Base-by-base conservation (phyloP, 2,888 invertebrate genomes). In the Xestia ashworthii region DNA sequence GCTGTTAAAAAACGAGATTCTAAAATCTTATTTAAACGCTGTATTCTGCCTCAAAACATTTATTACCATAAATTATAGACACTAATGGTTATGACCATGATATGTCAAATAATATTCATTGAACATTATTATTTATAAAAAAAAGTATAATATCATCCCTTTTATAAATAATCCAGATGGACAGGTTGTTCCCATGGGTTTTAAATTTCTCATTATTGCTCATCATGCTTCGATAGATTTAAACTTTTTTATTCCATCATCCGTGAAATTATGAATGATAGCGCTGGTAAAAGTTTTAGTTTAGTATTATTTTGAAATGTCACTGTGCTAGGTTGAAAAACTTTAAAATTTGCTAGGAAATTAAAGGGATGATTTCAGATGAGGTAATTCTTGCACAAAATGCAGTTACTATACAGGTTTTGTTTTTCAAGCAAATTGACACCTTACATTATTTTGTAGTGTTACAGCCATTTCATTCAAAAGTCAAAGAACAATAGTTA, bases 141-240 rank as follows among this genome's bases (percentile, higher is more conserved):
- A n/a, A 53, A 55, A 38, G 8, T n/a, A 58, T 64, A 44, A 16
- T 62, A 68, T 64, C 66, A 77, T 70, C 79, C 71, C 67, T 73
- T 60, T 14, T 44, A 65, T 67, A 71, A 71, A 58, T 78, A 76
- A 87, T 76, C 73, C 48, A 71, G 71, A 48, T 16, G 71, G 84
- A 86, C 86, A 80, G 76, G 71, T 64, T 32, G 69, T 86, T 87
- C 86, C 88, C 87, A 83, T 86, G 88, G 78, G 87, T 75, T 78
- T 87, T 70, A 71, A 78, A 76, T 87, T 83, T 76, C 88, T 78
- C 81, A 78, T 87, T 81, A 87, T 78, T 80, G 88, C 68, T 74
- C 71, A 81, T 78, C 86, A 81, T 77, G 87, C 84, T 80, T 78
- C 87, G 76, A 72, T 86, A 69, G 64, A 75, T 80, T 71, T 48